Evolutionary conservation across 2,797 vertebrate genomes (phyloP), one percentile per base, ranked within the genome.

Genomic region (Lithobates pipiens): DNA sequence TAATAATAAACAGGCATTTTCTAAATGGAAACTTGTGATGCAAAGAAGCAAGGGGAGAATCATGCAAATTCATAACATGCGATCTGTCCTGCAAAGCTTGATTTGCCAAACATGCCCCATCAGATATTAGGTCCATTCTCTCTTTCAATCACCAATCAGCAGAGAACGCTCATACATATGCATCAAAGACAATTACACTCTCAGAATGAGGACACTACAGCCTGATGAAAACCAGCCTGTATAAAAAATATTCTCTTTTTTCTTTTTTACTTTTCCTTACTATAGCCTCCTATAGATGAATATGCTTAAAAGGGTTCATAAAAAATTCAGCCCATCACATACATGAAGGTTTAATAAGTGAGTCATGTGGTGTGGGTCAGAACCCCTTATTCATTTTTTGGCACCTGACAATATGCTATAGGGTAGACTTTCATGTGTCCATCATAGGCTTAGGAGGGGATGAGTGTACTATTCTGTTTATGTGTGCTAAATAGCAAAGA

Each of bases 61-160:
- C 84, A 46, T 0, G 8, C 23, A 78, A 76, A 72, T 80, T 76
- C 57, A 29, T 11, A 0, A 68, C 10, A 25, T 7, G 50, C 57
- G 77, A 0, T 36, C 73, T 86, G 80, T 46, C 84, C 36, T 10
- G 0, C 0, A 65, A 42, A 68, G 76, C 83, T 76, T 76, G 61
- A 54, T 34, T 63, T 80, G 82, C 36, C 69, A 83, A 67, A 87
- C 54, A n/a, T 3, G 61, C 36, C 16, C 85, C 46, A 73, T 10
- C 42, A 69, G 77, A 70, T 13, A 87, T 78, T 75, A 83, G 85
- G 85, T 87, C 85, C 81, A 77, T 87, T 87, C 85, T 87, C 76
- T 80, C 74, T 57, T 77, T 83, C 85, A 87, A 87, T 86, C 85
- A 86, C 80, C 85, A 86, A 86, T 87, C 85, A 87, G 81, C 76